Conservation (phyloP, 1,140 invertebrate genomes). For the Drosophila saltans region DNA sequence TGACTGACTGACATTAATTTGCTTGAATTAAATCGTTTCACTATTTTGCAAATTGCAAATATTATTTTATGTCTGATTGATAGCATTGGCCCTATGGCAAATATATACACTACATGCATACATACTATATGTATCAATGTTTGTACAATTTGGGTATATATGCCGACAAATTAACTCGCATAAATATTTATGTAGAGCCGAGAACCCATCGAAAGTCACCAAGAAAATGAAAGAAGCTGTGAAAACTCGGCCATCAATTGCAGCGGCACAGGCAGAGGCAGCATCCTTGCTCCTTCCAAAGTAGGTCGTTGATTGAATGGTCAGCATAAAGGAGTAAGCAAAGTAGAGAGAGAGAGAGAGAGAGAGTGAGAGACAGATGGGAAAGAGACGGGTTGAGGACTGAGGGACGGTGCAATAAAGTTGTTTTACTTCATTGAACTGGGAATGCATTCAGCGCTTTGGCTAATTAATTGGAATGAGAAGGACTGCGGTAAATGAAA, state of each 20-base stretch:
- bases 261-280: neutral
- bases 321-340: constrained; percentile 8
- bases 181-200: constrained; percentile 73
- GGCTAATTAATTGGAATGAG: constrained; percentile 48
- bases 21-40: constrained; percentile 55
- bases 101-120: neutral
- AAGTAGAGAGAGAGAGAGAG: neutral
- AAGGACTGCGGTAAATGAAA: constrained; percentile 16
- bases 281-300: neutral
- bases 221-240: constrained; percentile 31
- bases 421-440: constrained; percentile 39
- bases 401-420: neutral
- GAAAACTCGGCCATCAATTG: constrained; percentile 14
- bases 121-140: no score
- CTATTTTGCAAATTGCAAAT: constrained; percentile 67
- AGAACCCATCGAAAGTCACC: constrained; percentile 44
- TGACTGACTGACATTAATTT: constrained; percentile 32
- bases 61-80: constrained; percentile 77
- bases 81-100: constrained; percentile 26
- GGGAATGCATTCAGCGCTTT: constrained; percentile 27
- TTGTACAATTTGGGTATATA: constrained; percentile 29
- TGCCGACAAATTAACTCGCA: constrained; percentile 75
- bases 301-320: constrained; percentile 21
- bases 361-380: neutral
- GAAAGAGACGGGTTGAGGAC: neutral